Percentiles rank a stretch among this genome's conserved stretches.
Evolutionary conservation across 2,888 invertebrate genomes (phyloP).

Genomic region (Automeris io): DNA sequence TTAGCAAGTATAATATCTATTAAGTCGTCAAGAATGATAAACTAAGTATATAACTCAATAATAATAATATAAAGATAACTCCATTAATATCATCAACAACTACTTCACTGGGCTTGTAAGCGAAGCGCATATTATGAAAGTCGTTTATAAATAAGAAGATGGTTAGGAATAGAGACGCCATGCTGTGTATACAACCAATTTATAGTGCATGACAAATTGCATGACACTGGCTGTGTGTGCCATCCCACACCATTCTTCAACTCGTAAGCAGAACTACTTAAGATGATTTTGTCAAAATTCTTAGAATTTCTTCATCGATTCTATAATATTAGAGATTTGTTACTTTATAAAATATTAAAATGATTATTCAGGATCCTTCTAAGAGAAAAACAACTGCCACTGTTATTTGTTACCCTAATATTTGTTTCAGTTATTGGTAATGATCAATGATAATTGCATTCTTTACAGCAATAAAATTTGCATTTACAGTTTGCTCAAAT

Average conservation of each 20-base stretch:
- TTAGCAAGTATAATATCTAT: too few species aligned
- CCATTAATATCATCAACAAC: constrained; percentile 18
- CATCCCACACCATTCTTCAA: constrained; percentile 23
- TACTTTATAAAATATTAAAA: too few species aligned
- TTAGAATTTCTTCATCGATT: background rate
- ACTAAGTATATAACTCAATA: constrained; percentile 1
- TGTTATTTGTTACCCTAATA: too few species aligned
- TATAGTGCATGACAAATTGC: constrained; percentile 61
- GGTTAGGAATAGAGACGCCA: constrained; percentile 43
- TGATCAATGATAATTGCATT: too few species aligned
- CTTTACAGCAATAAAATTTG: too few species aligned
- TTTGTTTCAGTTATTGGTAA: too few species aligned
- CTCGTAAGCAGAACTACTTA: background rate
- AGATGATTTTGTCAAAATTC: background rate
- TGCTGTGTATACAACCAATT: constrained; percentile 65
- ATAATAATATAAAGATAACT: constrained; percentile 8
- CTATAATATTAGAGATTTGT: too few species aligned
- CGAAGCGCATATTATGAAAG: constrained; percentile 26
- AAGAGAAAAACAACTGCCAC: too few species aligned
- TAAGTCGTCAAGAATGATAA: too few species aligned
- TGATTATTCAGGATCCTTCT: too few species aligned
- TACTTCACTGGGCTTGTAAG: constrained; percentile 16
- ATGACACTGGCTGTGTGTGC: constrained; percentile 29
- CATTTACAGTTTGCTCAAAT: too few species aligned
- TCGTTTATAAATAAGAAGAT: constrained; percentile 51